Evolutionary conservation across 2,113 vertebrate genomes (phyloP), one percentile per base, ranked within the genome.

Genomic region (Lepidothrix coronata): DNA sequence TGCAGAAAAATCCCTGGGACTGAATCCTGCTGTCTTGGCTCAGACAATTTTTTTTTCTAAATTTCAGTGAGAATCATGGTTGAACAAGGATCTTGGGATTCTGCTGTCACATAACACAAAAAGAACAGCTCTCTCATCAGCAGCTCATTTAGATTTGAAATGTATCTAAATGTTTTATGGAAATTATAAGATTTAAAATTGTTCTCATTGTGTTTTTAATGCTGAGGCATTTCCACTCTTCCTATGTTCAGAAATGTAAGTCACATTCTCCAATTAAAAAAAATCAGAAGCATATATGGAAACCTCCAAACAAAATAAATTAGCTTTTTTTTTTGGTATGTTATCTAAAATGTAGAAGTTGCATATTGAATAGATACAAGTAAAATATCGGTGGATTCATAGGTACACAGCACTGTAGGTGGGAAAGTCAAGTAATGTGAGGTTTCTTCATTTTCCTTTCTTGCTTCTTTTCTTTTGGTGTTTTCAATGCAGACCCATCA

Each of bases 21-120:
- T 62, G 37, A 86, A 68, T 85, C 89, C 46, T 72, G 54, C 66
- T 78, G 49, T 70, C 83, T 74, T 65, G 57, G 49, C 68, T 95
- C 25, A 51, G 73, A 58, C 9, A 87, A 70, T 8, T 70, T 83
- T 70, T 83, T 73, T 89, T 89, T 51, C 67, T 76, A 55, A 85
- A 82, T 91, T 95, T 96, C 63, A 62, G 18, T 12, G 37, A 78
- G 41, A 85, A 27, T 82, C 67, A 58, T 24, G 83, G 35, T 62
- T 92, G 80, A 95, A 89, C 31, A 89, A 81, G 62, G 55, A 81
- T 94, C 91, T 81, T 3, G 35, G 73, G 49, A 89, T 68, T 87
- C 67, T 85, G 51, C 49, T 76, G 25, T 51, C 72, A 83, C 22
- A 43, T 68, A 91, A 82, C 20, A 68, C 10, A 85, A 81, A 67